Base-by-base conservation (phyloP, 2,797 vertebrate genomes). In the Monodelphis domestica region DNA sequence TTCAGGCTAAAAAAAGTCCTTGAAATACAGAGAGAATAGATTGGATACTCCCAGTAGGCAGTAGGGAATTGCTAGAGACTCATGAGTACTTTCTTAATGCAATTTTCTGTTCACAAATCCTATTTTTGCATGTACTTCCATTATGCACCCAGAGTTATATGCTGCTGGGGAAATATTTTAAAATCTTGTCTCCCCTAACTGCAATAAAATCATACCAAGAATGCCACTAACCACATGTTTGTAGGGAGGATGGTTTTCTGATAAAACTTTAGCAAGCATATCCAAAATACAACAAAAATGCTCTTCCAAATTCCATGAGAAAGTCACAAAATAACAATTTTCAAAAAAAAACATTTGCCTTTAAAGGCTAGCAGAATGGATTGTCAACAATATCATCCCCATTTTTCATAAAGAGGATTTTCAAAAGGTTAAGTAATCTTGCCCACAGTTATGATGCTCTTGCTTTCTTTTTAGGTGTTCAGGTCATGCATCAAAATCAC, bases 311-410 rank as follows among this genome's bases (percentile, higher is more conserved):
- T 90, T 94, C 12, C 88, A 59, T 87, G 54, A 93, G 54, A 88
- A 90, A 59, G 56, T 57, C 11, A 91, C 63, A 78, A 93, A 94
- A 92, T 54, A n/a, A 91, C 96, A 95, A 12, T 57, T 51, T 30
- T 88, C 52, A 91, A 84, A 15, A n/a, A 84, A 30, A 70, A 53
- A 17, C 63, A n/a, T n/a, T n/a, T n/a, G n/a, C n/a, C n/a, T n/a
- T n/a, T n/a, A n/a, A n/a, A n/a, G 53, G 53, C 53, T 11, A 53
- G 53, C 53, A 53, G 53, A 53, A 53, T 53, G 53, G 11, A 53
- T 53, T 53, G 53, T 53, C 53, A 53, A 53, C 53, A 53, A 53
- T 11, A 53, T 53, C 53, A 53, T 53, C 11, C 53, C 53, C 53
- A 53, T 53, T 53, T 5, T 53, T 5, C 53, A 53, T 53, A 53